phyloP scores from a whole-genome alignment of 2,113 vertebrate species.

The Sula dactylatra region DNA sequence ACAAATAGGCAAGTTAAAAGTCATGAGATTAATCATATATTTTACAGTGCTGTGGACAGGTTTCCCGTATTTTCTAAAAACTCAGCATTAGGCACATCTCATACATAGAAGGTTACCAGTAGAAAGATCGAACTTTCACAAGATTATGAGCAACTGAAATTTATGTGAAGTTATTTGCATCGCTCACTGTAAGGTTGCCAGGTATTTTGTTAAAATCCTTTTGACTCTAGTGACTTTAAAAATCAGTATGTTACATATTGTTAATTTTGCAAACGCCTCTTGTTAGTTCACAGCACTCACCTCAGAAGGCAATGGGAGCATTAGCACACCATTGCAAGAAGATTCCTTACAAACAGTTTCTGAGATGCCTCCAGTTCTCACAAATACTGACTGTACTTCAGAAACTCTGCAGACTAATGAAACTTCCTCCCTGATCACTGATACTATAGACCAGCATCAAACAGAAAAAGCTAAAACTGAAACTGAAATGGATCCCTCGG shows the following conservation, averaged over 20 bases:
- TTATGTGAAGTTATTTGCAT: neutral
- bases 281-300: constrained; percentile 80
- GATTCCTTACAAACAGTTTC: constrained; percentile 43
- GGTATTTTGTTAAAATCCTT: neutral
- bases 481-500: constrained; percentile 90
- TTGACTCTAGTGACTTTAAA: neutral
- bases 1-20: neutral
- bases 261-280: constrained; percentile 51
- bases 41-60: neutral
- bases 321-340: constrained; percentile 66
- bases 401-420: constrained; percentile 66
- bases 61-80: neutral
- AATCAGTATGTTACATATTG: neutral
- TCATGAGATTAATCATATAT: neutral
- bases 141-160: neutral
- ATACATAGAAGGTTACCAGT: neutral
- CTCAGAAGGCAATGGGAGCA: constrained; percentile 70
- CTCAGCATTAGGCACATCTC: neutral
- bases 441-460: constrained; percentile 55
- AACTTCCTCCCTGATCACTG: neutral
- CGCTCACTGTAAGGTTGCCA: neutral
- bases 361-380: constrained; percentile 50
- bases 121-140: neutral
- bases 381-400: constrained; percentile 55
- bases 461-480: constrained; percentile 79